phyloP scores from a whole-genome alignment of 2,113 vertebrate genomes.

The Jaculus jaculus region DNA sequence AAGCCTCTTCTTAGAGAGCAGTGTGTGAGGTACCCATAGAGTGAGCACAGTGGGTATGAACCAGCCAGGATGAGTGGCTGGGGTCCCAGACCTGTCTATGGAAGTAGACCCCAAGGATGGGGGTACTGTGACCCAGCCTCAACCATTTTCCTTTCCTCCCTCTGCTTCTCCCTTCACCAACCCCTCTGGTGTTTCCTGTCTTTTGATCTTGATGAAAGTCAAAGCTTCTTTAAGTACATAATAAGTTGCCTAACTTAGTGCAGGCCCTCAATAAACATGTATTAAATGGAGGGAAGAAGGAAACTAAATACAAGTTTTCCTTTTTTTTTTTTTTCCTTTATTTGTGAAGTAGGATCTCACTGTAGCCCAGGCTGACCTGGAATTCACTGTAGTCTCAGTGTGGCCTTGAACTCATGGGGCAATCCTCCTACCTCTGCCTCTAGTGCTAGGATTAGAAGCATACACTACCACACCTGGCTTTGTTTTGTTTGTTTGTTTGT shows the following conservation, averaged over 20 bases:
- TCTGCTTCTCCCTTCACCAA: not conserved
- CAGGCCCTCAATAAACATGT: not conserved
- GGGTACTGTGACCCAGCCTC: not conserved
- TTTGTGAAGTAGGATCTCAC: too few species aligned
- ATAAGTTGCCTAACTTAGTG: not conserved
- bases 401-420: too few species aligned
- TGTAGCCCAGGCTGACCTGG: too few species aligned
- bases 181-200: not conserved
- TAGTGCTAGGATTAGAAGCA: too few species aligned
- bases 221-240: not conserved
- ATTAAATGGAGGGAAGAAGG: not conserved
- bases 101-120: not conserved
- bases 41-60: not conserved
- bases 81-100: not conserved
- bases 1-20: not conserved
- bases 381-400: too few species aligned
- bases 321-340: too few species aligned
- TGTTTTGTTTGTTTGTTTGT: too few species aligned
- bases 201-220: not conserved
- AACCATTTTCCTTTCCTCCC: fast-evolving
- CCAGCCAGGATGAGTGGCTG: not conserved
- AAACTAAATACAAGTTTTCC: not conserved
- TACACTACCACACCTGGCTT: too few species aligned
- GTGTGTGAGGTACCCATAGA: not conserved
- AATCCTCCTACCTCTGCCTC: too few species aligned